Conservation (phyloP, 2,888 invertebrate species). For the Drosophila recens region DNA sequence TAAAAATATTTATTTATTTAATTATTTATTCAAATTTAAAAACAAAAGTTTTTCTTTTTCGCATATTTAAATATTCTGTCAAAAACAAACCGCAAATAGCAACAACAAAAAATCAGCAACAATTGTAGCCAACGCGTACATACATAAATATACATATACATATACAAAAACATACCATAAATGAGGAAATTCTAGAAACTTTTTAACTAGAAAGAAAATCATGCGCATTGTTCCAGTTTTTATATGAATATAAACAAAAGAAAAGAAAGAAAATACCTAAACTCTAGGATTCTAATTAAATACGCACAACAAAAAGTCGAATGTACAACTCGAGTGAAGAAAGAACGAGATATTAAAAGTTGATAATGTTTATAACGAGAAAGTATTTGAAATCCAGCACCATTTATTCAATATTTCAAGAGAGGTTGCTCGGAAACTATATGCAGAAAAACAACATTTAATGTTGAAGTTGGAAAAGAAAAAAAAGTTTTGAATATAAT, state of each 20-base stretch:
- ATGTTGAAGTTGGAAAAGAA: slow-evolving; percentile 44
- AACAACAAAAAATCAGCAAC: slow-evolving; percentile 28
- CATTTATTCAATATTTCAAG: slow-evolving; percentile 27
- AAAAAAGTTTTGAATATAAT: slow-evolving; percentile 1
- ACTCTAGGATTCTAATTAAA: slow-evolving; percentile 67
- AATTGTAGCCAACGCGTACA: slow-evolving; percentile 61
- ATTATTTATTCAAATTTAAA: no score
- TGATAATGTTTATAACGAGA: slow-evolving; percentile 8
- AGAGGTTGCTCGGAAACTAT: slow-evolving; percentile 35
- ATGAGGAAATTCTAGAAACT: slow-evolving; percentile 54
- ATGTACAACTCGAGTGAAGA: slow-evolving; percentile 49
- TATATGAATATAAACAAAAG: slow-evolving; percentile 48
- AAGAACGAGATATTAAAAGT: slow-evolving; percentile 9
- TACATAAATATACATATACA: slow-evolving; percentile 19
- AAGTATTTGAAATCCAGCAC: slow-evolving; percentile 37
- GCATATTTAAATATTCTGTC: slow-evolving; percentile 19
- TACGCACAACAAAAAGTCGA: slow-evolving; percentile 69
- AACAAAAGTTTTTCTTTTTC: not conserved
- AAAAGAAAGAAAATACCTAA: slow-evolving; percentile 36
- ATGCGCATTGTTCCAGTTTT: slow-evolving; percentile 73
- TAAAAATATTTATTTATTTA: no score
- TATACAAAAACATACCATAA: slow-evolving; percentile 14
- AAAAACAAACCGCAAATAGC: slow-evolving; percentile 44
- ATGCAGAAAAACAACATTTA: slow-evolving; percentile 38
- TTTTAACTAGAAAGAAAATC: slow-evolving; percentile 56